These are phyloP conservation scores for Otis tarda DNA, from an alignment of 2,113 vertebrate genomes.

Conservation along the genomic window DNA sequence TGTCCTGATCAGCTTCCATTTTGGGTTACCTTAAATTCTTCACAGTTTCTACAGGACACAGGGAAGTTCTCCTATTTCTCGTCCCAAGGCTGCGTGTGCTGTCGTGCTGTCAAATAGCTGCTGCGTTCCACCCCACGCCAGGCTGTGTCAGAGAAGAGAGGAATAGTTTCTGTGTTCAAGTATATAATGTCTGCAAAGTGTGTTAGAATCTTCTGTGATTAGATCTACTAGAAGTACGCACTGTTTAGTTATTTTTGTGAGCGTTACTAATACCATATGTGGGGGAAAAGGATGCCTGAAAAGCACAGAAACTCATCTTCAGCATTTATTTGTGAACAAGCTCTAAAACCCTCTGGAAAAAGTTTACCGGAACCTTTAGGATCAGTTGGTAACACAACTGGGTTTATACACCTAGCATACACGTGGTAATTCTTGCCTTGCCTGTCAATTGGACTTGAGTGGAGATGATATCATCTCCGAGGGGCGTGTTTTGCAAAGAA, in stretches of 20 bases:
- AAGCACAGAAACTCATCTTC: neutral
- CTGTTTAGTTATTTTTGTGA: neutral
- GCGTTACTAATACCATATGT: neutral
- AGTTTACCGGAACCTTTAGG: neutral
- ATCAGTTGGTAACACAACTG: neutral
- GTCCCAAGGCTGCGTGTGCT: neutral
- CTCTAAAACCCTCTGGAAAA: neutral
- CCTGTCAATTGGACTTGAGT: neutral
- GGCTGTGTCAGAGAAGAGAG: neutral
- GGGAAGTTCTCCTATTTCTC: neutral
- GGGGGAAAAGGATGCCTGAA: neutral
- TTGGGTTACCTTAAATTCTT: neutral
- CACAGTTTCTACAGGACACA: neutral
- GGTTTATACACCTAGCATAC: neutral
- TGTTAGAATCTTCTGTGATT: neutral
- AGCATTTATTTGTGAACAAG: neutral
- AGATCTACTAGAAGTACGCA: neutral
- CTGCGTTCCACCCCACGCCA: accelerated
- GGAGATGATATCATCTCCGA: neutral
- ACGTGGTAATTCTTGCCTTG: neutral
- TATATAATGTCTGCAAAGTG: neutral
- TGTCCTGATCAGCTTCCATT: neutral
- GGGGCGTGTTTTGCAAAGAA: neutral
- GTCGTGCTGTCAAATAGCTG: neutral
- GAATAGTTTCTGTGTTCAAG: neutral